phyloP scores from a whole-genome alignment of 2,888 invertebrate species.

The Orchesella flavescens region DNA sequence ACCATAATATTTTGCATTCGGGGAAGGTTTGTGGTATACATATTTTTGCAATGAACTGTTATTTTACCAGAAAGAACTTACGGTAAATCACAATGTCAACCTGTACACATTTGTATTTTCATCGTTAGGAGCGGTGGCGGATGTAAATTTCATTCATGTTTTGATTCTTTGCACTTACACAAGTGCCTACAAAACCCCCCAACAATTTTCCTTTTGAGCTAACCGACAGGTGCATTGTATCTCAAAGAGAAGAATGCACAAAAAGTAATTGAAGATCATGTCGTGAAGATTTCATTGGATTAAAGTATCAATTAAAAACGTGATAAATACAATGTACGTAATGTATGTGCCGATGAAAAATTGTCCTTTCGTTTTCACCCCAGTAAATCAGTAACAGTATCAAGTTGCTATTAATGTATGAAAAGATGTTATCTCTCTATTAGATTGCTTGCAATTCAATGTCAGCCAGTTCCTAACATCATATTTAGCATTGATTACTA shows the following conservation, averaged over 20 bases:
- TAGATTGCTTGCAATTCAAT: neutral
- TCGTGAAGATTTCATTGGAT: neutral
- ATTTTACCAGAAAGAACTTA: slow-evolving; percentile 30
- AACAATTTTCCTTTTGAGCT: neutral
- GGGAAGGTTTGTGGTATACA: slow-evolving; percentile 7
- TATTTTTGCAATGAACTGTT: slow-evolving; percentile 17
- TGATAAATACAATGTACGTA: too few species aligned
- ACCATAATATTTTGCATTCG: neutral
- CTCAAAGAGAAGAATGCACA: neutral
- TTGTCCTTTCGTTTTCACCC: too few species aligned
- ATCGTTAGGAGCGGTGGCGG: too few species aligned
- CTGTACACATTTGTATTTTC: neutral
- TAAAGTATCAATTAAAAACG: too few species aligned
- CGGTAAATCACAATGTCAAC: slow-evolving; percentile 58
- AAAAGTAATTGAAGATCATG: neutral
- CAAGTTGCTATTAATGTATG: too few species aligned
- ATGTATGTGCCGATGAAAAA: too few species aligned
- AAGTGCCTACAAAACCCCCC: neutral
- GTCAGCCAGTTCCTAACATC: neutral
- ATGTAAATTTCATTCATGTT: too few species aligned
- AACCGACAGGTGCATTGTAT: too few species aligned
- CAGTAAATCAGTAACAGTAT: too few species aligned
- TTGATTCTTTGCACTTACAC: too few species aligned
- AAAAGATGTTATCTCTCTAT: too few species aligned
- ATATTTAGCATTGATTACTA: neutral